Evolutionary conservation across 2,888 invertebrate species (phyloP).

Genomic region (Campoplex capitator): DNA sequence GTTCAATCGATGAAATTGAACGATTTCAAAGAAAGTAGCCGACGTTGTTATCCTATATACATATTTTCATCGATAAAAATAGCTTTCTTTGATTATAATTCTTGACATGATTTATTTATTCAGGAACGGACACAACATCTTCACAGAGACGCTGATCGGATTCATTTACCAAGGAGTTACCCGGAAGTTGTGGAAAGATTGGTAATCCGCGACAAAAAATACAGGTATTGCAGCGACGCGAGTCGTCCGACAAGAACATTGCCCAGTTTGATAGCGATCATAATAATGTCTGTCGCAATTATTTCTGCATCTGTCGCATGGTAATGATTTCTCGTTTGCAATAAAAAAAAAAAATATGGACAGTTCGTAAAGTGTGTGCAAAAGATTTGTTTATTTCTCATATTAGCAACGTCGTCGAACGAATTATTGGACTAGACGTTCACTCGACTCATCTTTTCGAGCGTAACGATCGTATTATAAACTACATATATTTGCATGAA

Average conservation of each 20-base stretch:
- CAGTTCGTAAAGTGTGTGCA: slow-evolving; percentile 39
- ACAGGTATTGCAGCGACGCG: slow-evolving; percentile 50
- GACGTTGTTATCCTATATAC: too few species aligned
- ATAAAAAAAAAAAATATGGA: slow-evolving; percentile 8
- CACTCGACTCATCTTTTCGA: slow-evolving; percentile 17
- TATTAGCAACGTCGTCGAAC: slow-evolving; percentile 34
- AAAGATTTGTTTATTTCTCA: slow-evolving; percentile 43
- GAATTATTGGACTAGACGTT: slow-evolving; percentile 28
- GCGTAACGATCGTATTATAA: slow-evolving; percentile 38
- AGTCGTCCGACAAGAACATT: slow-evolving; percentile 34
- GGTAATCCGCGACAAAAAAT: slow-evolving; percentile 58
- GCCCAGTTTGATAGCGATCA: slow-evolving; percentile 3
- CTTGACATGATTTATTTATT: slow-evolving; percentile 5
- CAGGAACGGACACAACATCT: slow-evolving; percentile 75
- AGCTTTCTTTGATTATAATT: not conserved
- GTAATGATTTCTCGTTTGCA: not conserved
- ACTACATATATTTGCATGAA: slow-evolving; percentile 48
- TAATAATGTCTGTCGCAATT: slow-evolving; percentile 15
- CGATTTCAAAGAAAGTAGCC: too few species aligned
- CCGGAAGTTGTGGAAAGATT: slow-evolving; percentile 69
- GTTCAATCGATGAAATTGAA: too few species aligned
- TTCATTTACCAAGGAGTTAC: slow-evolving; percentile 70
- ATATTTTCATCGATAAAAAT: not conserved
- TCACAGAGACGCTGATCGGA: slow-evolving; percentile 67
- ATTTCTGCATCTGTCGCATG: slow-evolving; percentile 7